phyloP scores from a whole-genome alignment of 2,113 vertebrate genomes.

The Pelobates fuscus region DNA sequence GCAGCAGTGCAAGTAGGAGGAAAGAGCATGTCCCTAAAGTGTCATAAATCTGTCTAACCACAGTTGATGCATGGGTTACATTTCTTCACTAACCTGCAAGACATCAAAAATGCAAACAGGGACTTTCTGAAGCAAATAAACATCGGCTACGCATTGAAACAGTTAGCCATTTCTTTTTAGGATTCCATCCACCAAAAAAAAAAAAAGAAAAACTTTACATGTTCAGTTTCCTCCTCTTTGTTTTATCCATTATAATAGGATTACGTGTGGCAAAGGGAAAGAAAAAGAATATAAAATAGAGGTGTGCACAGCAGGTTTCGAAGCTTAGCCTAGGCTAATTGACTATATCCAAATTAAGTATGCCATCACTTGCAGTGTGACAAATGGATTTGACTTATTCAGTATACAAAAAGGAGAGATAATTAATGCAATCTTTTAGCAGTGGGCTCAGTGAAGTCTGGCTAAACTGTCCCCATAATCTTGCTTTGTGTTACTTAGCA shows the following conservation, averaged over 20 bases:
- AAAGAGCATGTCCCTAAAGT: conserved; percentile 95
- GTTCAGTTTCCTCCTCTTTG: conserved; percentile 81
- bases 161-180: conserved; percentile 59
- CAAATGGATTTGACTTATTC: conserved; percentile 99
- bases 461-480: conserved; percentile 72
- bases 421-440: conserved; percentile 92
- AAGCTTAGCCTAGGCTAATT: conserved; percentile 98
- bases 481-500: conserved; percentile 61
- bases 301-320: conserved; percentile 94
- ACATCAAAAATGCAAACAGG: conserved; percentile 75
- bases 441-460: conserved; percentile 73
- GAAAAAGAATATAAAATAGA: conserved; percentile 95
- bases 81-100: conserved; percentile 87
- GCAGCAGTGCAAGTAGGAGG: conserved; percentile 86
- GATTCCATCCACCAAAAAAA: conserved; percentile 55
- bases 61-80: conserved; percentile 95
- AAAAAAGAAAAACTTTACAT: conserved; percentile 65
- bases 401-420: conserved; percentile 99
- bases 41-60: conserved; percentile 95
- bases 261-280: conserved; percentile 93
- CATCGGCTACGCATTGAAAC: conserved; percentile 71
- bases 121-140: conserved; percentile 77
- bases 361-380: conserved; percentile 99
- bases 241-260: conserved; percentile 89
- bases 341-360: conserved; percentile 99